Conservation (phyloP, 2,888 invertebrate genomes). For the Noctua comes region DNA sequence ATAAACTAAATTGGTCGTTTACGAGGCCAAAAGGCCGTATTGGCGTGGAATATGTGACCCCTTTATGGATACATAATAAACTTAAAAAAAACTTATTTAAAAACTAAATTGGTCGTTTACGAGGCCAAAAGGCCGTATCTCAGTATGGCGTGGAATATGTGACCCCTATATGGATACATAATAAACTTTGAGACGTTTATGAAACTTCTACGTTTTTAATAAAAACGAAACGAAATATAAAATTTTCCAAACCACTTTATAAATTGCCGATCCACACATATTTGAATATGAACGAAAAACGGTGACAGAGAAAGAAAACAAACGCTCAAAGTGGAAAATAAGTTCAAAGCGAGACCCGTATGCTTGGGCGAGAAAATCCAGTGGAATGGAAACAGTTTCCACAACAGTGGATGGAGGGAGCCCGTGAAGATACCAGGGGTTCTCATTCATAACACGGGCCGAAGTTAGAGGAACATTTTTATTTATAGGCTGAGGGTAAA, state of each 20-base stretch:
- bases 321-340: slow-evolving; percentile 81
- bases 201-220: neutral
- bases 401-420: slow-evolving; percentile 73
- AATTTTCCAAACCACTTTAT: slow-evolving; percentile 2
- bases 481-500: slow-evolving; percentile 31
- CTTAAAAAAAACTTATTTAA: too few relatives aligned
- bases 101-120: neutral
- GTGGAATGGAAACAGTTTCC: slow-evolving; percentile 82
- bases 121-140: neutral
- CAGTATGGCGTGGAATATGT: too few relatives aligned
- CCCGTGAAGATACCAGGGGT: slow-evolving; percentile 68
- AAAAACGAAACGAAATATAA: neutral
- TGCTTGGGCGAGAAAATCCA: slow-evolving; percentile 80
- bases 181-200: neutral
- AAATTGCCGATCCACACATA: slow-evolving; percentile 48
- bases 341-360: slow-evolving; percentile 80
- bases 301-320: slow-evolving; percentile 79
- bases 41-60: too few relatives aligned
- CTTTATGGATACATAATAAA: too few relatives aligned
- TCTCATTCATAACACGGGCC: slow-evolving; percentile 72
- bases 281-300: slow-evolving; percentile 62
- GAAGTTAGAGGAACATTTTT: slow-evolving; percentile 55
- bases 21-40: too few relatives aligned
- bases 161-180: neutral
- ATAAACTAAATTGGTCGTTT: too few relatives aligned